Evolutionary conservation across 2,797 vertebrate species (phyloP), one percentile per base, ranked within the genome.

Genomic region (Orestias chungarensis): DNA sequence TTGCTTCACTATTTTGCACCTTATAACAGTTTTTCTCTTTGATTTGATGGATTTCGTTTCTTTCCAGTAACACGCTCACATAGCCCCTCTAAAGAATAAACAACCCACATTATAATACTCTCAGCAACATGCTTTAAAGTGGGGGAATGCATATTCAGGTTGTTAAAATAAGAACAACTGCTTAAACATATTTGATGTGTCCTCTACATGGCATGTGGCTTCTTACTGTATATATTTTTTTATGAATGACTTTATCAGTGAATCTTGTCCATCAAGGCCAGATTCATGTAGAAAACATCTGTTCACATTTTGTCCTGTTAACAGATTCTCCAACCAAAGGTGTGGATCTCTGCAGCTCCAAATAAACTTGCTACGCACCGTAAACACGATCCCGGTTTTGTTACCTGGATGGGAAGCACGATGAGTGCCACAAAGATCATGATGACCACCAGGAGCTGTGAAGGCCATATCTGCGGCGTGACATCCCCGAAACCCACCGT

Each of bases 361-460:
- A 61, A 40, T 61, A 5, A 10, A n/a, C 40, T 40, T 38, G 33
- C 33, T 38, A n/a, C n/a, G 35, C 23, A n/a, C 11, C n/a, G 57
- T 14, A 61, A 11, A 61, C n/a, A 14, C n/a, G 64, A 33, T 33
- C 18, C 29, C 29, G 20, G 29, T n/a, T 50, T 40, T 52, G 87
- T 85, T 49, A 96, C 95, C 94, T 96, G 95, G 64, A 96, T 95
- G 74, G 95, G 95, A 81, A 96, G 93, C 62, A 96, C 95, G 2
- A 96, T 95, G 79, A 96, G 94, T 0, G 95, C 95, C 78, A 96
- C 95, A 9, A 95, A 96, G 82, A 96, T 96, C 95, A 96, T 96
- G 87, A 96, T 95, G 86, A 96, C 95, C 75, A 96, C 95, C 81
- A 96, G 91, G 14, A 96, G 94, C 87, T 96, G 95, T 0, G 95